phyloP scores from a whole-genome alignment of 1,140 invertebrate genomes.

The Bursaphelenchus mucronatus region DNA sequence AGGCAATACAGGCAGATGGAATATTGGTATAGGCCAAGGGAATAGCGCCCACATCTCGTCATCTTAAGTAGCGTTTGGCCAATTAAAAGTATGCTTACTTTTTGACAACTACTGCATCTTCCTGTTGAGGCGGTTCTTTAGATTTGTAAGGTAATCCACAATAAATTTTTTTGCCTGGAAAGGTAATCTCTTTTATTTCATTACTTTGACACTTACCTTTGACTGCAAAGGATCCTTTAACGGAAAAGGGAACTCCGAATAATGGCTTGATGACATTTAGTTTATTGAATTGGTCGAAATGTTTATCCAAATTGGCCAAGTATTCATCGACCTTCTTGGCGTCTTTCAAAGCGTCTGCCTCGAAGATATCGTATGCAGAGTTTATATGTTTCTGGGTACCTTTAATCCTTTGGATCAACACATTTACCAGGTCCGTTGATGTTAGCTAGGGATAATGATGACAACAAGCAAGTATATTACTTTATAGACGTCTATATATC shows the following conservation, averaged over 20 bases:
- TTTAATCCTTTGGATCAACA: not conserved
- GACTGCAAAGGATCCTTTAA: slow-evolving; percentile 56
- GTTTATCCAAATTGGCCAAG: slow-evolving; percentile 30
- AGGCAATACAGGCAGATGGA: slow-evolving; percentile 72
- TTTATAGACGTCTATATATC: not conserved
- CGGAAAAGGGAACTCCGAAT: slow-evolving; percentile 55
- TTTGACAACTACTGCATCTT: slow-evolving; percentile 34
- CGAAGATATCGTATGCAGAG: too few species aligned
- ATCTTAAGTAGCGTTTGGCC: slow-evolving; percentile 8
- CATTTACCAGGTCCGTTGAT: slow-evolving; percentile 36
- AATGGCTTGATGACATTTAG: slow-evolving; percentile 47
- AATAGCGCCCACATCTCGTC: slow-evolving; percentile 70
- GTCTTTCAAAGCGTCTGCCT: slow-evolving; percentile 4
- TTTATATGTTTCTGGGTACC: too few species aligned
- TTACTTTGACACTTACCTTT: slow-evolving; percentile 14
- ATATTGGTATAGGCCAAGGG: slow-evolving; percentile 75
- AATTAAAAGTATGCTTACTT: not conserved
- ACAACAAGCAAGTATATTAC: not conserved
- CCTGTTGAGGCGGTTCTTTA: slow-evolving; percentile 17
- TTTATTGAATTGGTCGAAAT: slow-evolving; percentile 41
- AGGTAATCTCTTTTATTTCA: too few species aligned
- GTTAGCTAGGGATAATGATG: not conserved
- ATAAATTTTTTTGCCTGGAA: slow-evolving; percentile 31
- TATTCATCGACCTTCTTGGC: slow-evolving; percentile 41
- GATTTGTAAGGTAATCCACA: slow-evolving; percentile 29